phyloP scores from a whole-genome alignment of 2,888 invertebrate species.

The Sisyra nigra region DNA sequence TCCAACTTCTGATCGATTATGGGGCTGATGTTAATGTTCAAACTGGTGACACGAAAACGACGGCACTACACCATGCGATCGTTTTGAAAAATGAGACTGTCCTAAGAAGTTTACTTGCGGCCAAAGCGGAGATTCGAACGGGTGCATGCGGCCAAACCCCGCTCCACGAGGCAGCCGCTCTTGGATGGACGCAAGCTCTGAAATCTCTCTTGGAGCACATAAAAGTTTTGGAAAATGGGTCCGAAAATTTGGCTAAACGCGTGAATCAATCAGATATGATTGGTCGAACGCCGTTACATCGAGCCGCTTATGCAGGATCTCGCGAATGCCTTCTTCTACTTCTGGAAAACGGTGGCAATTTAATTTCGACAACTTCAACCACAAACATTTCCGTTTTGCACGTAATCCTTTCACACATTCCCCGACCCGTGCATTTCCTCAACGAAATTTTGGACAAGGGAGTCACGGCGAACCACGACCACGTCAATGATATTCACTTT shows the following conservation, averaged over 20 bases:
- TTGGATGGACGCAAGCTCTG: constrained; percentile 15
- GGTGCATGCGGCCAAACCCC: constrained; percentile 22
- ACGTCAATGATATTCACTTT: constrained; percentile 17
- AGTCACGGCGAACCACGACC: constrained; percentile 18
- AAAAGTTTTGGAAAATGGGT: constrained; percentile 8
- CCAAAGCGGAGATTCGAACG: constrained; percentile 21
- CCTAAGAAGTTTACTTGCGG: constrained; percentile 21
- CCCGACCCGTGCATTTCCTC: constrained; percentile 22
- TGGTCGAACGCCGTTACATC: constrained; percentile 33
- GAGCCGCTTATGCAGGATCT: constrained; percentile 33
- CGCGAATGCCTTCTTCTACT: constrained; percentile 30
- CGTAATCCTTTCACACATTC: constrained; percentile 23
- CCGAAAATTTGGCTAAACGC: background rate
- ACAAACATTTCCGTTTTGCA: constrained; percentile 23
- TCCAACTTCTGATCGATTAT: no score
- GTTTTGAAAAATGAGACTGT: constrained; percentile 21
- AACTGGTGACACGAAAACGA: constrained; percentile 12
- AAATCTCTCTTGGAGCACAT: background rate
- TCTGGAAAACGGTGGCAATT: constrained; percentile 25
- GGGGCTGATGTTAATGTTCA: constrained; percentile 2
- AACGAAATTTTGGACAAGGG: constrained; percentile 22
- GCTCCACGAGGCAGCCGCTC: constrained; percentile 24
- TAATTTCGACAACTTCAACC: constrained; percentile 20
- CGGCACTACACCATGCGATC: constrained; percentile 26
- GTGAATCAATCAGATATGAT: constrained; percentile 17